Conservation (phyloP, 1,140 invertebrate genomes). For the Homalodisca vitripennis region DNA sequence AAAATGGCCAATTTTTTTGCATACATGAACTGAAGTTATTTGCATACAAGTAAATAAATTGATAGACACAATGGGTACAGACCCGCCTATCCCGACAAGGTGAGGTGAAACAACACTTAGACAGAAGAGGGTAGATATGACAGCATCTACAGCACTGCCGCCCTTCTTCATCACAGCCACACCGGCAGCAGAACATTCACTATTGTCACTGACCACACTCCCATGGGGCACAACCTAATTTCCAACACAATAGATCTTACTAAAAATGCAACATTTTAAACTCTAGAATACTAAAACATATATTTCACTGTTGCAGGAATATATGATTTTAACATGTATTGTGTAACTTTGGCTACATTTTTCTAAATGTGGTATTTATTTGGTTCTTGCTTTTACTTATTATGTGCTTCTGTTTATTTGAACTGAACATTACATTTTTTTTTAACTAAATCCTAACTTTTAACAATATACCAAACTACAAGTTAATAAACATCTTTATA, state of each 20-base stretch:
- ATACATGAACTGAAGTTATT: no score
- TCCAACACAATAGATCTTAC: neutral
- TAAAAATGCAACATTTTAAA: neutral
- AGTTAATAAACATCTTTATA: no score
- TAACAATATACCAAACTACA: no score
- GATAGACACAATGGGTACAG: no score
- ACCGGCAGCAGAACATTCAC: conserved; percentile 70
- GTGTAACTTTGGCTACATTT: neutral
- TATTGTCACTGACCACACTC: conserved; percentile 69
- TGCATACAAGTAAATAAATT: no score
- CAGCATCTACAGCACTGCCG: conserved; percentile 69
- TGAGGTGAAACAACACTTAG: conserved; percentile 66
- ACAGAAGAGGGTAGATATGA: conserved; percentile 64
- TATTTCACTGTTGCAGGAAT: neutral
- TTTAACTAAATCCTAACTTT: no score
- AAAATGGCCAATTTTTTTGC: no score
- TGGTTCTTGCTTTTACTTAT: neutral
- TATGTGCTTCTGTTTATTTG: no score
- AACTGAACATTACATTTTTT: no score
- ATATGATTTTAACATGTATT: neutral
- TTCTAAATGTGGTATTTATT: neutral
- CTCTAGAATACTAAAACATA: neutral
- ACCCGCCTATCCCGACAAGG: conserved; percentile 69
- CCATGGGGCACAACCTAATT: conserved; percentile 66
- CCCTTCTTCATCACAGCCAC: conserved; percentile 61